Base-by-base conservation (phyloP, 2,113 vertebrate genomes). In the Myotis lucifugus region DNA sequence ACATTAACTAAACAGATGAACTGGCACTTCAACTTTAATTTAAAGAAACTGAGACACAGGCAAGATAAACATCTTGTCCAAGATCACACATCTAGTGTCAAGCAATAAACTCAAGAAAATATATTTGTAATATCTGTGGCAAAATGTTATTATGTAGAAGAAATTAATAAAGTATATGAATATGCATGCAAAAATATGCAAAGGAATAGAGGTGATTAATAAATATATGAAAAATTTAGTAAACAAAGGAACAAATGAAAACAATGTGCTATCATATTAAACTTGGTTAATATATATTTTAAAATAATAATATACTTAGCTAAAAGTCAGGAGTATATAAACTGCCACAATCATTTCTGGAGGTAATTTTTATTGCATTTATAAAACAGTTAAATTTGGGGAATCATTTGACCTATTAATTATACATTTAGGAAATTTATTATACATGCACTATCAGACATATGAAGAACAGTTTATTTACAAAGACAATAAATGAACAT, bases 251-350 rank as follows among this genome's bases (percentile, higher is more conserved):
- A 14, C 32, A 82, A 77, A 52, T 77, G 50, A 61, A 91, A 91
- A 66, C 14, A 87, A 46, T 66, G 15, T 59, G 21, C 23, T 69
- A 77, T 50, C 27, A 50, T 46, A 37, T 81, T 95, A 94, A 94
- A 37, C 25, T 88, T 69, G 17, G 59, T 85, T 73, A 89, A 79
- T 40, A 67, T 84, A 23, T 66, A 92, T 67, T 94, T 94, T 85
- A 34, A 50, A 82, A 82, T 59, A 79, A 78, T 72, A 88, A 85
- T 59, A 94, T 56, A 17, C 6, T 94, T 18, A 81, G 11, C 27
- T 79, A 85, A 73, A 94, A 69, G 81, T 81, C 10, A 37, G 56
- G n/a, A 67, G 67, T 37, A 37, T 52, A 42, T 52, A 94, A 92
- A 69, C 40, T 74, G 14, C 2, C 2, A 67, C 27, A 59, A 59